Evolutionary conservation across 2,888 invertebrate genomes (phyloP).

Genomic region (Tetragnatha montana): DNA sequence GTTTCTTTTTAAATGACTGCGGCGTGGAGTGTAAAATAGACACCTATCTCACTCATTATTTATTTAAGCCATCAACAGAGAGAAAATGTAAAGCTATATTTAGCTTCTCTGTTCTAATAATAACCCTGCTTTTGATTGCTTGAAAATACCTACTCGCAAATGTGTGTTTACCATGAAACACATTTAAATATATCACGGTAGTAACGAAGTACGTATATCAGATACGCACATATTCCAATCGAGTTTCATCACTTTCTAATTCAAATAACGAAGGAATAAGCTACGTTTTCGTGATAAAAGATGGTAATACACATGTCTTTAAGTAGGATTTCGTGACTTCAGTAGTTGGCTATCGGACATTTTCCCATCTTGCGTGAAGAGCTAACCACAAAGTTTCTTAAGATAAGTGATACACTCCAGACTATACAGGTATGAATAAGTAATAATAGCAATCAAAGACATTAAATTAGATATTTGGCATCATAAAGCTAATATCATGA

Average conservation of each 20-base stretch:
- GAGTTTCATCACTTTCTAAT: background rate
- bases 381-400: background rate
- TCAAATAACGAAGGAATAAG: background rate
- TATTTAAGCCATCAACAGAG: too few species aligned
- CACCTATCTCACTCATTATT: too few species aligned
- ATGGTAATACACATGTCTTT: constrained; percentile 10
- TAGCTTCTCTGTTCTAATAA: too few species aligned
- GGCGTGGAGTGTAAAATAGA: too few species aligned
- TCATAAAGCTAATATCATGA: background rate
- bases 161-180: background rate
- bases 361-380: background rate
- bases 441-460: background rate
- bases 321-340: background rate
- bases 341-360: background rate
- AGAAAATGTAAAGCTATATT: too few species aligned
- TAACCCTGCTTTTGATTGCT: too few species aligned
- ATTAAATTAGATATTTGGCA: background rate
- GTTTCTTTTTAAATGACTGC: too few species aligned
- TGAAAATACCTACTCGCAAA: too few species aligned
- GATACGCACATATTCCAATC: background rate
- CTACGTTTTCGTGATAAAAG: constrained; percentile 1
- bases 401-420: background rate
- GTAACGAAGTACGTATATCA: background rate
- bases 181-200: background rate
- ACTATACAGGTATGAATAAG: background rate